Evolutionary conservation across 1,140 invertebrate genomes (phyloP), one percentile per base, ranked within the genome.

Genomic region (Cotesia chilonis): DNA sequence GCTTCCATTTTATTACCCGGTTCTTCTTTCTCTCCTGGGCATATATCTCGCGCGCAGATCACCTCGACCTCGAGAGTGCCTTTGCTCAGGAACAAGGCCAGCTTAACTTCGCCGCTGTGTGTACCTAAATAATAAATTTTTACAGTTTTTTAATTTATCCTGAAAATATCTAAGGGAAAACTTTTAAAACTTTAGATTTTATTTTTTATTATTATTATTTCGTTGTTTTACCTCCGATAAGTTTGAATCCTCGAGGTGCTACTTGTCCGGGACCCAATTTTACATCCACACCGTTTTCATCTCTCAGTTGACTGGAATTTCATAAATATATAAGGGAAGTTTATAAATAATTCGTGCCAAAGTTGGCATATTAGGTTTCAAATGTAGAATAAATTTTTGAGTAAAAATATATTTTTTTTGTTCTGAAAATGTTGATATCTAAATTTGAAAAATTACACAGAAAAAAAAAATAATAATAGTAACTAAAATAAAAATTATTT

Each of bases 31-130:
- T 88, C 88, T 69, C 76, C 79, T 54, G 77, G 82, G 74, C 83
- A 85, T n/a, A 92, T 88, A 65, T 88, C 88, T 78, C 87, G 85
- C 6, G 90, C 92, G 72, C 88, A 88, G 67, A 92, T 90, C 66
- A 97, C 93, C 85, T 96, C 95, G 10, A 98, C 93, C 85, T 97
- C 95, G 12, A 98, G 89, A 80, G 95, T 94, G 75, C 95, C 95
- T 87, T 96, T 97, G 79, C 94, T 94, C 86, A 97, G 93, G 77
- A 94, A 90, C 72, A 98, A 91, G 35, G 94, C 95, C 80, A 98
- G 87, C 81, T 95, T 94, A 55, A 97, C 90, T 84, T 96, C 94
- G 6, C 95, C 93, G 75, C 91, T 90, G 65, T 90, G 89, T 51
- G 90, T 89, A 72, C 90, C 92, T 86, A 88, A 68, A 77, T n/a